These are phyloP conservation scores for Selenia dentaria DNA, from an alignment of 2,888 invertebrate species.

Conservation along the genomic window DNA sequence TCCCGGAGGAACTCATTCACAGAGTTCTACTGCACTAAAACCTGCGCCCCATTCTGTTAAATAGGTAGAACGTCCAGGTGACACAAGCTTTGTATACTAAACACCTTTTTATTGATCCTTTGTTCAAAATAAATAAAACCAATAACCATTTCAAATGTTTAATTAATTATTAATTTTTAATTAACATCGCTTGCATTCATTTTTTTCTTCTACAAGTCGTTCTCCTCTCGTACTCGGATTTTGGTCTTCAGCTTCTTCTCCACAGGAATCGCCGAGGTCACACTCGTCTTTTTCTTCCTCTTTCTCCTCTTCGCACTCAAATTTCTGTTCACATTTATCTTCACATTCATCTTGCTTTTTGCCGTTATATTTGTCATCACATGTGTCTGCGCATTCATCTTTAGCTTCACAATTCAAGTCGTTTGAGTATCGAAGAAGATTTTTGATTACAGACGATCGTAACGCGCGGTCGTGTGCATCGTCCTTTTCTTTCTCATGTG, in stretches of 20 bases:
- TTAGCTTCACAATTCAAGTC: constrained; percentile 46
- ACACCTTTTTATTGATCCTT: too few relatives aligned
- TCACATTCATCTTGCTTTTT: constrained; percentile 37
- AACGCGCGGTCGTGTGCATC: constrained; percentile 14
- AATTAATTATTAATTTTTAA: too few relatives aligned
- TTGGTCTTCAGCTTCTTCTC: neutral
- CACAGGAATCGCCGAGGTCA: constrained; percentile 15
- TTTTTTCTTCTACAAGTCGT: neutral
- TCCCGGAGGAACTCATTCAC: too few relatives aligned
- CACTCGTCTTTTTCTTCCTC: constrained; percentile 32
- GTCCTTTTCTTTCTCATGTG: neutral
- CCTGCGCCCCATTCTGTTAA: too few relatives aligned
- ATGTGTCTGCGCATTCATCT: constrained; percentile 46
- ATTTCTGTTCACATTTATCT: constrained; percentile 40
- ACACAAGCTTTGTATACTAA: too few relatives aligned
- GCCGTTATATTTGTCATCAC: constrained; percentile 24
- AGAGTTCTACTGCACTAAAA: too few relatives aligned
- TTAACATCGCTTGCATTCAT: neutral
- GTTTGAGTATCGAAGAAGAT: constrained; percentile 38
- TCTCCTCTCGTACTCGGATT: neutral
- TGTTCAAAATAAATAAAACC: too few relatives aligned
- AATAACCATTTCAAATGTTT: too few relatives aligned
- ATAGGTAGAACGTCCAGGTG: too few relatives aligned
- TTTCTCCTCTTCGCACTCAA: constrained; percentile 38
- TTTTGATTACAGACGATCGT: constrained; percentile 45